Conservation (phyloP, 2,888 invertebrate species). For the Serripes groenlandicus region DNA sequence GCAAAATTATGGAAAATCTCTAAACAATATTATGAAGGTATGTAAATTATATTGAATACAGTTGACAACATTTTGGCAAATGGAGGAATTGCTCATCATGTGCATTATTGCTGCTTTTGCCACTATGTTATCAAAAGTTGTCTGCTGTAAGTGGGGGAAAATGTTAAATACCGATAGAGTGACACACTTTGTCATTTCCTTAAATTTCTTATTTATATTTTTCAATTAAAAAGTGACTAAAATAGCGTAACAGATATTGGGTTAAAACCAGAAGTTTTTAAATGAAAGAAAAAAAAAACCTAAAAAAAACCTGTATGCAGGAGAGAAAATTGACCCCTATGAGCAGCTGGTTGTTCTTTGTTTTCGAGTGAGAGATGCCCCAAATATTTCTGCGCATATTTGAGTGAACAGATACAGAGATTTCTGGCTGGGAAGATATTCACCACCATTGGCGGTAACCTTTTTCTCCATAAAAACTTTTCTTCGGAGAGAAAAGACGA, state of each 20-base stretch:
- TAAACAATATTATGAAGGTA: no score
- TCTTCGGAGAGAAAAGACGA: no score
- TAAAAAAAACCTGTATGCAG: background rate
- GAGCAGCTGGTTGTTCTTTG: conserved; percentile 9
- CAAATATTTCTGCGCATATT: conserved; percentile 9
- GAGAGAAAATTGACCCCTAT: no score
- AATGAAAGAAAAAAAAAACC: no score
- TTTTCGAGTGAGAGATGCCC: background rate
- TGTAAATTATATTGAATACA: background rate
- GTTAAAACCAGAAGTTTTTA: no score
- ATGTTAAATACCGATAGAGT: background rate
- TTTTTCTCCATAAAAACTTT: no score
- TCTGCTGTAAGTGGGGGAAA: background rate
- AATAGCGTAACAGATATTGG: no score
- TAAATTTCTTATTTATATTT: background rate
- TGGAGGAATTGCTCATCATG: background rate
- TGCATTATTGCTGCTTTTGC: background rate
- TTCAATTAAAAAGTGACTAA: no score
- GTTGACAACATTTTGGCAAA: background rate
- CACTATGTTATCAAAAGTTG: background rate
- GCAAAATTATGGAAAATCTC: no score
- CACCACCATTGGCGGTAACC: background rate
- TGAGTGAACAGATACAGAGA: background rate
- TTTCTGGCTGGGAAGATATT: background rate
- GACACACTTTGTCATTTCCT: background rate